Evolutionary conservation across 2,888 invertebrate species (phyloP), one percentile per base, ranked within the genome.

Genomic region (Octonoba sinensis): DNA sequence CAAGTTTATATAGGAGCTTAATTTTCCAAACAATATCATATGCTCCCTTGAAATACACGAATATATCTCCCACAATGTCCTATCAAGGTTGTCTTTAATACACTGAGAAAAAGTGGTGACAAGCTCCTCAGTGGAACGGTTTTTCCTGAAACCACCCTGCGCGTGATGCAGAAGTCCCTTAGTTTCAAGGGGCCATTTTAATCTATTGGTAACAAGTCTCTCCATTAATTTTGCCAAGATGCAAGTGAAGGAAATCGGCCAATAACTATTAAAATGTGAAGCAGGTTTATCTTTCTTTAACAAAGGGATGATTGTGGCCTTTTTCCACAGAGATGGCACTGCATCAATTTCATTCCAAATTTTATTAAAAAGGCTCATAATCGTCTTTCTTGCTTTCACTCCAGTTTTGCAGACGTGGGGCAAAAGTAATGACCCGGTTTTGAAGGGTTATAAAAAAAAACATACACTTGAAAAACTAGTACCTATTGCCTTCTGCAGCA

Each of bases 141-240:
- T 73, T 65, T 73, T 64, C 24, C 56, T 73, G 22, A 65, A 73
- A 16, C 56, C 64, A 56, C 16, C 64, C 24, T 73, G 36, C 0
- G 54, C 73, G 64, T 1, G 56, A 49, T 73, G 73, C 16, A 56
- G 20, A 0, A 73, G 65, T 1, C 22, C 54, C 12, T 65, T 64
- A n/a, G 65, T 73, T 18, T 65, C 64, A 51, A 65, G 64, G n/a
- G 44, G 47, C 73, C 73, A 64, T 64, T 22, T 27, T 15, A 56
- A 16, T 56, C 56, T 64, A 13, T 22, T 65, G 16, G n/a, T 73
- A 8, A 64, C 64, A 22, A 46, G 22, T 46, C 65, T 54, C 65
- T 54, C 46, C 56, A 73, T 54, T 56, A 73, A 27, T 18, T 72
- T 64, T 18, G 51, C 4, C 20, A 64, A 18, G n/a, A 72, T 16